phyloP scores from a whole-genome alignment of 2,888 invertebrate genomes.

The Epirrhoe alternata region DNA sequence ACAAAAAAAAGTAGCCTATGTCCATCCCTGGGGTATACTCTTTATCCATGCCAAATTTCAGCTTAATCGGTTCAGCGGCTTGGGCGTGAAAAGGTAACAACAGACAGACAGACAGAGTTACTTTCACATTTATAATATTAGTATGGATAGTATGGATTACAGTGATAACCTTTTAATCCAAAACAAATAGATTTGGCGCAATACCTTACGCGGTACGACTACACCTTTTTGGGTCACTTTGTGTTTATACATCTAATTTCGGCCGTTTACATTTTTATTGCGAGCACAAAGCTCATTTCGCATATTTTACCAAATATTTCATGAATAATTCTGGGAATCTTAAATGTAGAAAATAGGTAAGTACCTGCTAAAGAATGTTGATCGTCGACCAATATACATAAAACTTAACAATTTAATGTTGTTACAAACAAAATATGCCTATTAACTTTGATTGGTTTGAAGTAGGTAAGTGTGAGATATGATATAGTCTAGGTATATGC shows the following conservation, averaged over 20 bases:
- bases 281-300: conserved; percentile 48
- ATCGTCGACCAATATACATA: conserved; percentile 9
- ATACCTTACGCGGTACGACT: conserved; percentile 22
- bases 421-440: too few relatives aligned
- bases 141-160: too few relatives aligned
- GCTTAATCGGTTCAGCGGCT: too few relatives aligned
- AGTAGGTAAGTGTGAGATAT: too few relatives aligned
- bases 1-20: too few relatives aligned
- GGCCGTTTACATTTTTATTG: conserved; percentile 48
- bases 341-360: conserved; percentile 36
- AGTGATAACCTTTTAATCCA: too few relatives aligned
- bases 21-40: too few relatives aligned
- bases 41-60: too few relatives aligned
- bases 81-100: too few relatives aligned
- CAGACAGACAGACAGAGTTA: too few relatives aligned
- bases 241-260: conserved; percentile 49
- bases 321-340: conserved; percentile 43
- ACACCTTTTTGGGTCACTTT: conserved; percentile 37
- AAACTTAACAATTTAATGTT: not conserved
- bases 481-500: not conserved
- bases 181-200: not conserved
- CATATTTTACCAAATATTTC: conserved; percentile 46
- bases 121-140: too few relatives aligned
- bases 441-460: too few relatives aligned
- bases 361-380: conserved; percentile 20